phyloP scores from a whole-genome alignment of 2,113 vertebrate genomes.

The Microtus montanus region DNA sequence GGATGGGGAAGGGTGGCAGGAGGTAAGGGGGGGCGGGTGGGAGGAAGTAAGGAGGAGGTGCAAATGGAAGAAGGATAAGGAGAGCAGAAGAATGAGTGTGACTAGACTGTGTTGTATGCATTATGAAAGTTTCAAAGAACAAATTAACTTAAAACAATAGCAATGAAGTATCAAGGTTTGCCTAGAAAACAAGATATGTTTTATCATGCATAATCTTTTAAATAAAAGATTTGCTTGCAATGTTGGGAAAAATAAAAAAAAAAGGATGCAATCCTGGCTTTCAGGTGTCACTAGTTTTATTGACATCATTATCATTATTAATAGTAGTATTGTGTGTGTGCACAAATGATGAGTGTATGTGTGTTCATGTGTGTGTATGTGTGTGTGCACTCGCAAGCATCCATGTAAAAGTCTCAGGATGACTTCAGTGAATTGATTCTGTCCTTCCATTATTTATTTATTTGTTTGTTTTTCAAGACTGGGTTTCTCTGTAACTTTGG shows the following conservation, averaged over 20 bases:
- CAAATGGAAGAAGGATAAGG: not conserved
- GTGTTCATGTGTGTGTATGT: not conserved
- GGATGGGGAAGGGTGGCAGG: too few species aligned
- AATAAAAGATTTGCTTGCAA: not conserved
- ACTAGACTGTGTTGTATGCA: not conserved
- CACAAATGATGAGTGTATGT: not conserved
- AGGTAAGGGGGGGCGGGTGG: not conserved
- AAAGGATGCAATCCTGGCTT: not conserved
- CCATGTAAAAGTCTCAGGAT: not conserved
- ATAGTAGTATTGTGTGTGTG: not conserved
- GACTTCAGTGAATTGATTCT: not conserved
- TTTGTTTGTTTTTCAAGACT: too few species aligned
- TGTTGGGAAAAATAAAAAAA: not conserved
- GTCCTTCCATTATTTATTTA: not conserved
- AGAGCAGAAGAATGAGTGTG: not conserved
- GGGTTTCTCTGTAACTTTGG: too few species aligned
- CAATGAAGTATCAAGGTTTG: not conserved
- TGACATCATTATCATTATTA: not conserved
- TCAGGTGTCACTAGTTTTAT: not conserved
- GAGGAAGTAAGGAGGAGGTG: not conserved
- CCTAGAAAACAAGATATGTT: not conserved
- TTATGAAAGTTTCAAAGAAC: not conserved
- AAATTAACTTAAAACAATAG: not conserved
- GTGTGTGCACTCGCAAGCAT: not conserved
- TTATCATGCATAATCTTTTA: not conserved